Evolutionary conservation across 2,113 vertebrate genomes (phyloP).

Genomic region (Indri indri): DNA sequence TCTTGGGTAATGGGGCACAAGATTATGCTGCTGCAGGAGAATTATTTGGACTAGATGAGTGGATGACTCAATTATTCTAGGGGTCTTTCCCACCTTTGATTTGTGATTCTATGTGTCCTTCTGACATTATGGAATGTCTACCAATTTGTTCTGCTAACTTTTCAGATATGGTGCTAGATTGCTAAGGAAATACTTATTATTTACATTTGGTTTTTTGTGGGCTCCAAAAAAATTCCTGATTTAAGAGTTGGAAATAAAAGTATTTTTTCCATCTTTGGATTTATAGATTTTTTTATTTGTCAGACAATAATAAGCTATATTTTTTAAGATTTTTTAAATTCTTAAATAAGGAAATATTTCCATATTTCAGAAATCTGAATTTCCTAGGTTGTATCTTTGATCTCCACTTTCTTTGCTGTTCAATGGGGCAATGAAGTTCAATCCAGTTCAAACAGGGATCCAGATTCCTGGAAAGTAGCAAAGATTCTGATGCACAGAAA

Average conservation of each 20-base stretch:
- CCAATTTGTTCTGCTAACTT: not conserved
- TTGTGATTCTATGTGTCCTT: not conserved
- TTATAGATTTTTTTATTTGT: not conserved
- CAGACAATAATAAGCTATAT: not conserved
- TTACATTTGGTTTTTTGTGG: not conserved
- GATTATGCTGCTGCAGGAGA: not conserved
- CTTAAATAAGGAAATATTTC: not conserved
- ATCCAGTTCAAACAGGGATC: not conserved
- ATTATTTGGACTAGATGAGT: not conserved
- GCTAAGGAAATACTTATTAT: not conserved
- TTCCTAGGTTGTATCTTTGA: not conserved
- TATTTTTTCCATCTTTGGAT: not conserved
- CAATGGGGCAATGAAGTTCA: not conserved
- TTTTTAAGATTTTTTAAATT: not conserved
- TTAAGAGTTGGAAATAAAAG: not conserved
- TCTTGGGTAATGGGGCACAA: accelerated
- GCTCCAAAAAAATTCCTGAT: not conserved
- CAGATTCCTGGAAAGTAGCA: not conserved
- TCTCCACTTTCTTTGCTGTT: not conserved
- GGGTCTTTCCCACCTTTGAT: not conserved
- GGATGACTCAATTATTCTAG: not conserved
- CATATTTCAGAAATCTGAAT: not conserved
- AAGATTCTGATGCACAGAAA: not conserved
- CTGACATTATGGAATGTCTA: not conserved
- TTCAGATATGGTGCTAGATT: not conserved